Percentiles rank a stretch among this genome's conserved stretches.
phyloP scores from a whole-genome alignment of 2,113 vertebrate species.

The Oxyura jamaicensis region DNA sequence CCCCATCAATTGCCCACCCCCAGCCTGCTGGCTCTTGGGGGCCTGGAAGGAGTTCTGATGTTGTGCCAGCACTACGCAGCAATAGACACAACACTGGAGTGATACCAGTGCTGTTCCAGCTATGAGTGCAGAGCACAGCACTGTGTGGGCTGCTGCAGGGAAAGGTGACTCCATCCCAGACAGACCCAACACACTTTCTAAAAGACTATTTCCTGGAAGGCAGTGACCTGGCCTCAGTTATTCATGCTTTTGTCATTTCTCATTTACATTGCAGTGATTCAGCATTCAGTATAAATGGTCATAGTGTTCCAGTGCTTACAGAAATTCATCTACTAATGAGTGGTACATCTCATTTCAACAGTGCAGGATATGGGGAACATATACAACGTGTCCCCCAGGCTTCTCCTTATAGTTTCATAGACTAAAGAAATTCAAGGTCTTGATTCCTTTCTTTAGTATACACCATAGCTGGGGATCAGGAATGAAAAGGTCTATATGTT shows the following conservation, averaged over 20 bases:
- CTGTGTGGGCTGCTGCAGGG: too few species aligned
- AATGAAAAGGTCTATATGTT: not conserved
- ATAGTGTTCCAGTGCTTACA: not conserved
- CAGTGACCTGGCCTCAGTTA: conserved; percentile 41
- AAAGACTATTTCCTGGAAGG: conserved; percentile 54
- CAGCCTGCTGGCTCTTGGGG: too few species aligned
- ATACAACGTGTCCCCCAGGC: not conserved
- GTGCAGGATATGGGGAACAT: not conserved
- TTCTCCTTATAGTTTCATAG: not conserved
- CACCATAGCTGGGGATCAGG: not conserved
- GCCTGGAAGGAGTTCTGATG: too few species aligned
- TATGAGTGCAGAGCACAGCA: too few species aligned
- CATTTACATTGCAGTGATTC: conserved; percentile 40
- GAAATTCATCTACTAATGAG: conserved; percentile 4
- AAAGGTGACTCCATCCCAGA: too few species aligned
- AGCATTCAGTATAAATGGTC: not conserved
- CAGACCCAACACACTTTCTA: too few species aligned
- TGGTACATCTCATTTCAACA: not conserved
- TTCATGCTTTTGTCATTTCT: conserved; percentile 53
- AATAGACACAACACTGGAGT: too few species aligned
- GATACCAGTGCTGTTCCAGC: too few species aligned
- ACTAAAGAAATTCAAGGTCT: not conserved
- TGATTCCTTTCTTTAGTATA: not conserved
- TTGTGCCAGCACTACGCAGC: too few species aligned
- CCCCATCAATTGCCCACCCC: too few species aligned